Conservation (phyloP, 1,140 invertebrate genomes). For the Macrobrachium nipponense region DNA sequence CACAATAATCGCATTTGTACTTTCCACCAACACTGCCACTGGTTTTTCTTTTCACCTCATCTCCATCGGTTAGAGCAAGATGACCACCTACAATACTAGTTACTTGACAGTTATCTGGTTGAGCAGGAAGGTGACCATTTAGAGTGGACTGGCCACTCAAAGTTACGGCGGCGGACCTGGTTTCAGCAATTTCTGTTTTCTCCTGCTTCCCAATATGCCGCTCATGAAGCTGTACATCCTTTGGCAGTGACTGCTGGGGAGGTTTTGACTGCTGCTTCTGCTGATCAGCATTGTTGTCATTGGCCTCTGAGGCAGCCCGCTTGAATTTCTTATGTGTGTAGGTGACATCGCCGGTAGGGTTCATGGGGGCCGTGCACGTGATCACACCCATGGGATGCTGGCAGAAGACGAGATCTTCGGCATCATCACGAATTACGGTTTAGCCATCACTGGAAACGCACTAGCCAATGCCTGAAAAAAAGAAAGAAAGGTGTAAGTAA, state of each 20-base stretch:
- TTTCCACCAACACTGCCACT: conserved; percentile 68
- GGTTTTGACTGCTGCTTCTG: conserved; percentile 24
- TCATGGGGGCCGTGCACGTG: conserved; percentile 60
- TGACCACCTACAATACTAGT: conserved; percentile 33
- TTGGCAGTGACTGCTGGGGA: conserved; percentile 25
- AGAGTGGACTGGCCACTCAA: conserved; percentile 43
- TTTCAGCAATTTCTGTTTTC: conserved; percentile 9
- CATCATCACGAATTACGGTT: conserved; percentile 38
- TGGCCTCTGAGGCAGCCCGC: conserved; percentile 71
- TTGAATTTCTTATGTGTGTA: conserved; percentile 94
- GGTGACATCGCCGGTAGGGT: conserved; percentile 60
- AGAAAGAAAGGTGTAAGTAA: background rate
- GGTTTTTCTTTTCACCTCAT: conserved; percentile 65
- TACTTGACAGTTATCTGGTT: conserved; percentile 2
- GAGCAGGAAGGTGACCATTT: conserved; percentile 25
- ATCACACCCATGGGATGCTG: conserved; percentile 64
- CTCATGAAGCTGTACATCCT: conserved; percentile 65
- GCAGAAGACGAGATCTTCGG: conserved; percentile 36
- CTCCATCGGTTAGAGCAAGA: conserved; percentile 14
- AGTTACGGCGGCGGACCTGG: conserved; percentile 68
- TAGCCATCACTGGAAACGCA: background rate
- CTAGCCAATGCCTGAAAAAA: conserved; percentile 16
- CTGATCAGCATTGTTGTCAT: conserved; percentile 54
- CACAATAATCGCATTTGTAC: conserved; percentile 89
- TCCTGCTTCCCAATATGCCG: conserved; percentile 52